These are phyloP conservation scores for Cassiopea xamachana DNA, from an alignment of 30 jellyfish, hydroid and myxozoan genomes.

Conservation along the genomic window DNA sequence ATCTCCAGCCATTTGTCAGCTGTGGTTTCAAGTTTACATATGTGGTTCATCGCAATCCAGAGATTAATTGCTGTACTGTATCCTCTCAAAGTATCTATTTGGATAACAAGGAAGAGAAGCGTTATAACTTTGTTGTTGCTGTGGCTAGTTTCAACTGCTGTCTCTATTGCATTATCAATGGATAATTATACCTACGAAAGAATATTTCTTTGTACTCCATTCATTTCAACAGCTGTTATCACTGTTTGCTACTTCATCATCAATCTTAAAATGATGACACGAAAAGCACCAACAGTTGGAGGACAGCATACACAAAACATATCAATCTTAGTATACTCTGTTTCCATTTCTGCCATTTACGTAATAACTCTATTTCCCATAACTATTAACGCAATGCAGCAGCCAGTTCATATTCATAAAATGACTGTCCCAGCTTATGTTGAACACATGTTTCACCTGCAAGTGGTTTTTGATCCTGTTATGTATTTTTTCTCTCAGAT, in stretches of 20 bases:
- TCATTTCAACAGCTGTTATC: no score
- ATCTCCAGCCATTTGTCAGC: background rate
- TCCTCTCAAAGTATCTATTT: no score
- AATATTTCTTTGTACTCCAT: no score
- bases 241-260: background rate
- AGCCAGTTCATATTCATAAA: no score
- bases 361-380: background rate
- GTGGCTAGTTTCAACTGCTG: no score
- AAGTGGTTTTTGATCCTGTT: background rate
- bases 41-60: conserved; percentile 1
- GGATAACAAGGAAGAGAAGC: no score
- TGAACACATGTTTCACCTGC: no score
- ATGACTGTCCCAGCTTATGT: no score
- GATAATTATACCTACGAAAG: no score
- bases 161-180: no score
- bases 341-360: background rate
- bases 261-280: background rate
- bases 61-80: no score
- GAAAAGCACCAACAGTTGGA: background rate
- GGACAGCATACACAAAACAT: background rate
- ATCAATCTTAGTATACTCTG: background rate
- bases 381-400: background rate
- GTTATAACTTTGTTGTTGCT: no score
- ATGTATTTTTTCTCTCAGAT: background rate
- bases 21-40: background rate